Base-by-base conservation (phyloP, 2,113 vertebrate species). In the Paramisgurnus dabryanus region DNA sequence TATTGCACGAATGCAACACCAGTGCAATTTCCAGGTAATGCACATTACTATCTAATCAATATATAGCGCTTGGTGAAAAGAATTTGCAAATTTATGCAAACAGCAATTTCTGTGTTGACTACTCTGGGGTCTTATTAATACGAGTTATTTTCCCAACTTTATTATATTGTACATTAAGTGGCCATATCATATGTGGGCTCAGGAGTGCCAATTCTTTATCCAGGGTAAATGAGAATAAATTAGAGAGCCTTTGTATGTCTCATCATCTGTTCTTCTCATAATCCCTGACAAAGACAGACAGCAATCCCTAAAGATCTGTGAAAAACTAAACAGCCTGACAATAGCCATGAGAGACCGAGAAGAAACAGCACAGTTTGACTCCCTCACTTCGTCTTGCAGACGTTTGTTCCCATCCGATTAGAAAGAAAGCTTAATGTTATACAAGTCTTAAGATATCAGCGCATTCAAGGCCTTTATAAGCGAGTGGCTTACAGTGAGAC, bases 381-480 rank as follows among this genome's bases (percentile, higher is more conserved):
- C 73, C 39, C 63, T 39, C n/a, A 18, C 57, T 74, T 74, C 43
- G 57, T 61, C 72, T 74, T 7, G 4, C 58, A 10, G 40, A 80
- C 40, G n/a, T 50, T 67, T 34, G 12, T 40, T 69, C 34, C 57
- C 65, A 66, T 34, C 40, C 15, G 9, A 13, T 77, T 69, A 65
- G 4, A 47, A 61, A 78, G 34, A 72, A 80, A 80, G 13, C 65
- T 77, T 50, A 22, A 74, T 65, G 69, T 79, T 83, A 66, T 70
- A 77, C 47, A 83, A 43, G 81, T 40, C 64, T 76, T 55, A 7
- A 47, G 57, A 40, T 45, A 83, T 83, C 78, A 81, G 58, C 27
- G 41, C 34, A 76, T 72, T 82, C 65, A 76, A 65, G 53, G 63
- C 50, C 70, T 58, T 50, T 9, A 6, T 27, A 45, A 47, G 43